These are phyloP conservation scores for Leistus spinibarbis DNA, from an alignment of 2,888 invertebrate species.

Conservation along the genomic window DNA sequence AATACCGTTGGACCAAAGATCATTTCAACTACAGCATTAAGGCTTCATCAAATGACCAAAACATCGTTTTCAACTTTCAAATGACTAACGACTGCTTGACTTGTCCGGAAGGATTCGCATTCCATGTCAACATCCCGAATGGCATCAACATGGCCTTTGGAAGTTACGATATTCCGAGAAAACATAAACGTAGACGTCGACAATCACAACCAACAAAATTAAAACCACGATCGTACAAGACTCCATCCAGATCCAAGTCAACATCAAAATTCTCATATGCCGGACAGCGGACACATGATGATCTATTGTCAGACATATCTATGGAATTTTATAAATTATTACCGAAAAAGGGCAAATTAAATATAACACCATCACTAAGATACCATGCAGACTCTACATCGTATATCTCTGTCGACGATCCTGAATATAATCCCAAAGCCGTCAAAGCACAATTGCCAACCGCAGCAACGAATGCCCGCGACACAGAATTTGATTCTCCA, in stretches of 20 bases:
- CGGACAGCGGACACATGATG: no score
- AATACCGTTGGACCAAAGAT: constrained; percentile 12
- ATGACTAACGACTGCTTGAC: constrained; percentile 1
- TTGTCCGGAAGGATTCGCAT: constrained; percentile 27
- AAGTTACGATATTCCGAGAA: background rate
- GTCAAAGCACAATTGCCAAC: no score
- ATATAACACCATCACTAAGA: no score
- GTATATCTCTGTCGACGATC: no score
- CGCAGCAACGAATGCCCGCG: no score
- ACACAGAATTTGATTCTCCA: no score
- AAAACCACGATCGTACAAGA: background rate
- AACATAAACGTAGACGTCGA: background rate
- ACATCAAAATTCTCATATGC: no score
- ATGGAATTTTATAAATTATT: no score
- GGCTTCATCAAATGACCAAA: constrained; percentile 10
- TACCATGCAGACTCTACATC: no score
- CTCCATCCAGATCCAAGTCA: background rate
- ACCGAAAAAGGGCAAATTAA: no score
- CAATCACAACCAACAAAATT: background rate
- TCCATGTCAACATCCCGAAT: constrained; percentile 38
- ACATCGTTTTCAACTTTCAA: background rate
- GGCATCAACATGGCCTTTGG: constrained; percentile 40
- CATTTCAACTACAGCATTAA: background rate
- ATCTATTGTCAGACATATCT: no score
- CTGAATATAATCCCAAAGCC: no score